These are phyloP conservation scores for Meriones psammophilus DNA, from an alignment of 2,797 vertebrate genomes.

Conservation along the genomic window DNA sequence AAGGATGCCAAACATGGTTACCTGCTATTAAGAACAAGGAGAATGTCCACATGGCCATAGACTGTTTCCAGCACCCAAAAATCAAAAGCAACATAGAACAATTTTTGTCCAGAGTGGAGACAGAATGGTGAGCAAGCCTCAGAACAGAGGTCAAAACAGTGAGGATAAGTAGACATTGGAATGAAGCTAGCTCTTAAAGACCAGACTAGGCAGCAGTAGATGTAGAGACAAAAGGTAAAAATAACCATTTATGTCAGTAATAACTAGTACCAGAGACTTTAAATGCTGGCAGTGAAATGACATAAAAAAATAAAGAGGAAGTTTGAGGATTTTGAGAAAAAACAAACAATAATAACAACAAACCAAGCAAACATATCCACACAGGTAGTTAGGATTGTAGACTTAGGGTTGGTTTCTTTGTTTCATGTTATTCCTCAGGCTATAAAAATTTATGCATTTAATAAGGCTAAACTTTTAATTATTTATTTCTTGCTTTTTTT, in stretches of 20 bases:
- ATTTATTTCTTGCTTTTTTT: neutral
- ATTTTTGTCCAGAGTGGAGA: neutral
- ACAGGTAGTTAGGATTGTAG: neutral
- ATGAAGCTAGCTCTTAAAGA: neutral
- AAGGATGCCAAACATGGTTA: neutral
- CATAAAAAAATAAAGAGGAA: neutral
- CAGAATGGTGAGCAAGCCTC: neutral
- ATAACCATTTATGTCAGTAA: neutral
- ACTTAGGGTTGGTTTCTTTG: neutral
- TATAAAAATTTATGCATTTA: neutral
- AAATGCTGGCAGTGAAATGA: neutral
- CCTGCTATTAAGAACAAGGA: neutral
- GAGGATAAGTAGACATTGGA: neutral
- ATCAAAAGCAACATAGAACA: neutral
- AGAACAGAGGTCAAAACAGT: accelerated
- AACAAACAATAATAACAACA: neutral
- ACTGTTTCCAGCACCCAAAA: neutral
- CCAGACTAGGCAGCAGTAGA: neutral
- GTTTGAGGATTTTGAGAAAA: neutral
- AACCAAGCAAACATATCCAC: neutral
- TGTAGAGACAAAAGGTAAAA: neutral
- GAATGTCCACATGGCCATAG: neutral
- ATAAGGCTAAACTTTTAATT: neutral
- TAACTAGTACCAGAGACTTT: neutral
- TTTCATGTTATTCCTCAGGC: neutral